Base-by-base conservation (phyloP, 2,113 vertebrate genomes). In the Ariopsis seemanni region DNA sequence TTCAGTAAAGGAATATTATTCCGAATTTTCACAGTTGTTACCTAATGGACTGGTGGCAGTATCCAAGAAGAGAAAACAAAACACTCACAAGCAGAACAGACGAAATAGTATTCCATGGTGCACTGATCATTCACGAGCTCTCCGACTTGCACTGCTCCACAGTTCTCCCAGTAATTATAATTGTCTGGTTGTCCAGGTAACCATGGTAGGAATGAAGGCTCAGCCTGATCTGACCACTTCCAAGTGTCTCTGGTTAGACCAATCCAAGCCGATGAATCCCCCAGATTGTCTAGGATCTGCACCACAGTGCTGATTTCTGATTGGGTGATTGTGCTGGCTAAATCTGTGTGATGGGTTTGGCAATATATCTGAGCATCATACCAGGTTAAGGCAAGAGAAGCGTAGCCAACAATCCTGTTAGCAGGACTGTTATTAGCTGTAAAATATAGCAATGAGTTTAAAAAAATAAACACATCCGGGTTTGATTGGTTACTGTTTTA, bases 231-330 rank as follows among this genome's bases (percentile, higher is more conserved):
- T 30, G 12, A 30, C 65, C 65, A 69, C 72, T 2, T 10, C 7
- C 48, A 87, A 1, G 22, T 4, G 12, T 89, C 88, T 11, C 17
- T 75, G 18, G 85, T 82, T 12, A 89, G 83, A 42, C 86, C 89
- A 67, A 90, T 63, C 42, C 77, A 86, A 11, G 25, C 34, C 5
- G 0, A 7, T 0, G 0, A 0, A 7, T 0, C 17, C 0, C 0
- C 0, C 1, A 25, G 6, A 0, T 0, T 1, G 14, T 7, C 3
- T 48, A 79, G 9, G 5, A 62, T 2, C 15, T 72, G 1, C 8
- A 27, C 1, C 9, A 85, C 15, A 53, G 18, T n/a, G 1, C 20
- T 15, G 58, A 72, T 30, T 8, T 89, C 87, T 83, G 82, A 0
- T 20, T 9, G 18, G 50, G 63, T 85, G 30, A 63, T 85, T 5